Conservation (phyloP, 2,797 vertebrate species). For the Babyrousa celebensis region DNA sequence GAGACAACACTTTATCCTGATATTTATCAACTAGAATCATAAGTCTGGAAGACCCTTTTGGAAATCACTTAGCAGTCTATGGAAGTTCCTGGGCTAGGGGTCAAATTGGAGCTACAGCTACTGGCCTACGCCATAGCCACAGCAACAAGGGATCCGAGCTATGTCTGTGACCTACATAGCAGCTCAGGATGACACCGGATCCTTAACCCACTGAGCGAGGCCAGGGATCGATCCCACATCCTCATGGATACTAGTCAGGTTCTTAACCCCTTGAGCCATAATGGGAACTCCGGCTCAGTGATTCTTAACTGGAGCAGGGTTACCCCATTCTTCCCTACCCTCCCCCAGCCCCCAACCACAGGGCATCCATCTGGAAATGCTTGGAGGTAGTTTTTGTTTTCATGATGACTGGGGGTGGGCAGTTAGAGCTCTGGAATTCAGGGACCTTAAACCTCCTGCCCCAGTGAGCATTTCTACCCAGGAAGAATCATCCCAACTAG, state of each 20-base stretch:
- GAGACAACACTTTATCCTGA: background rate
- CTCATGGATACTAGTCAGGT: too few species aligned
- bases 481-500: background rate
- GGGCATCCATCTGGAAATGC: background rate
- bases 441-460: background rate
- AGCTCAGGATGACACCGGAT: too few species aligned
- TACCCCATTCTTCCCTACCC: accelerated
- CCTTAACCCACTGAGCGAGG: too few species aligned
- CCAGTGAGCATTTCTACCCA: background rate
- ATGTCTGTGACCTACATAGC: too few species aligned
- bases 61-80: background rate
- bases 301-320: background rate
- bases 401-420: background rate
- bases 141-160: too few species aligned
- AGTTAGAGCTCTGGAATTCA: background rate
- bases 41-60: background rate
- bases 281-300: too few species aligned
- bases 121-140: too few species aligned
- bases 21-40: background rate
- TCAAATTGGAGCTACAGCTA: too few species aligned
- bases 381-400: background rate
- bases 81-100: too few species aligned
- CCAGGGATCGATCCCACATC: too few species aligned
- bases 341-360: too few species aligned
- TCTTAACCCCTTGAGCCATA: too few species aligned